phyloP scores from a whole-genome alignment of 2,797 vertebrate species.

The Poeciliopsis turneri region DNA sequence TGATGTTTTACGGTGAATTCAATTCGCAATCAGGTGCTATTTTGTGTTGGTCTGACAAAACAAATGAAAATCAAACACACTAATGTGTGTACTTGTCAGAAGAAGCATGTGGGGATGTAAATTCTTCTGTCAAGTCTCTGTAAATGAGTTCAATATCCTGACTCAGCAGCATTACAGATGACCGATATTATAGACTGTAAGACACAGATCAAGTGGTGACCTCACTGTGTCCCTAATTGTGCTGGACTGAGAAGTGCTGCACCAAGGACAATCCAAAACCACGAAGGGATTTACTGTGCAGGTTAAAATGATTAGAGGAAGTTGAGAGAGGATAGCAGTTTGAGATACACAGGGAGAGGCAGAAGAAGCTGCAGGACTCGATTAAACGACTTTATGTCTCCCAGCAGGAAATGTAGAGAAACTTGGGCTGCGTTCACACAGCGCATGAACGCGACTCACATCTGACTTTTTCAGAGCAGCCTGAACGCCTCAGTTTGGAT shows the following conservation, averaged over 20 bases:
- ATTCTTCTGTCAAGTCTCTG: background rate
- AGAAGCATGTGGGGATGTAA: background rate
- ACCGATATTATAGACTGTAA: slow-evolving; percentile 19
- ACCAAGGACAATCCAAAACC: background rate
- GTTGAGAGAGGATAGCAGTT: background rate
- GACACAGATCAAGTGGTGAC: slow-evolving; percentile 4
- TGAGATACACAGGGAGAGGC: background rate
- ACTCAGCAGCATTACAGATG: slow-evolving; percentile 22
- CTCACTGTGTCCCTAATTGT: background rate
- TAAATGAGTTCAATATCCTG: slow-evolving; percentile 7
- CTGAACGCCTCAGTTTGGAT: too few species aligned
- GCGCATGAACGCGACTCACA: too few species aligned
- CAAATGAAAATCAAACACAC: background rate
- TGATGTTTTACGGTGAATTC: background rate
- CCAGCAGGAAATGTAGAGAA: slow-evolving; percentile 2
- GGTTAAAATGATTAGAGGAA: slow-evolving; percentile 26
- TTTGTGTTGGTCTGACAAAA: background rate
- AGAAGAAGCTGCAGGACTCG: slow-evolving; percentile 13
- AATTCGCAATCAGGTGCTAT: background rate
- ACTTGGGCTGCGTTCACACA: background rate
- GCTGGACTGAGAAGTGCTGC: background rate
- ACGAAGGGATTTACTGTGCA: background rate
- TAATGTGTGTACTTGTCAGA: background rate
- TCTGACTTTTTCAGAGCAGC: too few species aligned
- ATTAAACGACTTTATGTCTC: slow-evolving; percentile 18